Evolutionary conservation across 2,113 vertebrate species (phyloP).

Genomic region (Crypturellus undulatus): DNA sequence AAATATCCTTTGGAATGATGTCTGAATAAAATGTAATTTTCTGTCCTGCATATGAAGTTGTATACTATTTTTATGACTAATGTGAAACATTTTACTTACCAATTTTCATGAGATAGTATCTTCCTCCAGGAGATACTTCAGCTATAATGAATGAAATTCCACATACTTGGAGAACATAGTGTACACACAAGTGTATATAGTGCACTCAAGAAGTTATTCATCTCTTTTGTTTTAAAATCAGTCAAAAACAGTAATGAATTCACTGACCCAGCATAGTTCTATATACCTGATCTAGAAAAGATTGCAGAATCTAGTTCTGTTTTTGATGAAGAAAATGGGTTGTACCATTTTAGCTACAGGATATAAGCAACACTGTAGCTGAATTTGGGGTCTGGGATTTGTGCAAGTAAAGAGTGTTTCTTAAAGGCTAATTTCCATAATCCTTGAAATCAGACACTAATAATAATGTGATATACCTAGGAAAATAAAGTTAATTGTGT

Average conservation of each 20-base stretch:
- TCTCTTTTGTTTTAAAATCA: background rate
- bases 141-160: background rate
- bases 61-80: background rate
- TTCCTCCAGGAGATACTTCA: background rate
- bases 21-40: background rate
- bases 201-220: fast-evolving
- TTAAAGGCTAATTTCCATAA: background rate
- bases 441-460: background rate
- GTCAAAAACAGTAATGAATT: fast-evolving
- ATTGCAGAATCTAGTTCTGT: background rate
- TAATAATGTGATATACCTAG: background rate
- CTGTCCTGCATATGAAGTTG: background rate
- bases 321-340: background rate
- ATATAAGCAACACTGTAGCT: background rate
- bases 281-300: background rate
- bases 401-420: background rate
- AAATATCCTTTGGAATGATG: background rate
- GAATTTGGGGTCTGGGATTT: background rate
- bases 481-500: background rate
- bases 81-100: fast-evolving
- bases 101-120: background rate
- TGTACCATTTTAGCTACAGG: background rate
- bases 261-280: background rate
- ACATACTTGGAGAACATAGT: background rate
- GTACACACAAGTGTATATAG: background rate